Evolutionary conservation across 2,888 invertebrate species (phyloP).

Genomic region (Pycnomerus fuliginosus): DNA sequence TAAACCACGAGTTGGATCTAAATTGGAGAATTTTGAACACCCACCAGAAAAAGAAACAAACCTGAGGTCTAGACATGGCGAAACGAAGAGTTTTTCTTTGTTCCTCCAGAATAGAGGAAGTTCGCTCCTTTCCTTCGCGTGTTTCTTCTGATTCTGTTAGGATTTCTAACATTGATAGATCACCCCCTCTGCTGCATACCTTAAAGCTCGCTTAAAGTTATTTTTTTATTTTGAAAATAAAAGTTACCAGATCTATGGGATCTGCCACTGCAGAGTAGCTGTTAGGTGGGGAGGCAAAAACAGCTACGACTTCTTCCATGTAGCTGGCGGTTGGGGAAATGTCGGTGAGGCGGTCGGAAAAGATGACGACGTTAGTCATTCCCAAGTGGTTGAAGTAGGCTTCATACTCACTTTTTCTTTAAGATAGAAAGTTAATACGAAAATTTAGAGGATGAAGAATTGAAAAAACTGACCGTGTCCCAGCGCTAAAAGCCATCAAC

Average conservation of each 20-base stretch:
- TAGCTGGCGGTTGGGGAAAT: constrained; percentile 55
- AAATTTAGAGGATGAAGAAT: no score
- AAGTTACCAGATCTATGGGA: constrained; percentile 69
- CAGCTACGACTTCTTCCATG: constrained; percentile 62
- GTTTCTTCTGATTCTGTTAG: constrained; percentile 70
- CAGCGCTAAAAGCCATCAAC: constrained; percentile 64
- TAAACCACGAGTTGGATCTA: constrained; percentile 77
- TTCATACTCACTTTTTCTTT: constrained; percentile 64
- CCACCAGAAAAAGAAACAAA: constrained; percentile 30
- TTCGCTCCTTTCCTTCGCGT: constrained; percentile 60
- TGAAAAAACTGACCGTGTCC: no score
- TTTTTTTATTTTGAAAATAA: no score
- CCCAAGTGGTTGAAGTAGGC: constrained; percentile 68
- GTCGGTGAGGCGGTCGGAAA: constrained; percentile 56
- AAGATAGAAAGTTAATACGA: no score
- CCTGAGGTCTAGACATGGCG: constrained; percentile 78
- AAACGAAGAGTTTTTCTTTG: constrained; percentile 72
- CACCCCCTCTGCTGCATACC: constrained; percentile 76
- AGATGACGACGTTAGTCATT: constrained; percentile 59
- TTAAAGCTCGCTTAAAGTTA: constrained; percentile 23
- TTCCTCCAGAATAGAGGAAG: constrained; percentile 69
- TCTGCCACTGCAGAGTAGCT: constrained; percentile 78
- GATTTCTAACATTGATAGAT: constrained; percentile 72
- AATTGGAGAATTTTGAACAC: constrained; percentile 1
- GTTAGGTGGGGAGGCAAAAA: constrained; percentile 76